These are phyloP conservation scores for Neolamprologus longior DNA, from an alignment of 2,113 vertebrate species.

Conservation along the genomic window DNA sequence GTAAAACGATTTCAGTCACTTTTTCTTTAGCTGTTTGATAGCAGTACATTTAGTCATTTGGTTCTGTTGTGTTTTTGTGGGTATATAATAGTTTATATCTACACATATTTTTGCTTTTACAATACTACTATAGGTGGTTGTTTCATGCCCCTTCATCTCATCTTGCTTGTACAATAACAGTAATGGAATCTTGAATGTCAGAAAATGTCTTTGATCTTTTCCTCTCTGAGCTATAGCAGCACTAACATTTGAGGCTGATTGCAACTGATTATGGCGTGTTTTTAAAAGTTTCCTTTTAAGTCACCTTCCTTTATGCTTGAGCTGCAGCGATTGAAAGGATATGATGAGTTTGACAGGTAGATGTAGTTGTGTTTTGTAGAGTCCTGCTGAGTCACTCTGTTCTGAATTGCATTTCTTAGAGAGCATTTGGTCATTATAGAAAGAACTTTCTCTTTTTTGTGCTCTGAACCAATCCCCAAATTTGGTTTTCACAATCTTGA, in stretches of 20 bases:
- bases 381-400: background rate
- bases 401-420: background rate
- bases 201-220: background rate
- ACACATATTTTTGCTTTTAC: background rate
- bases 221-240: background rate
- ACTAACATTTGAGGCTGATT: background rate
- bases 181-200: background rate
- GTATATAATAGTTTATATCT: background rate
- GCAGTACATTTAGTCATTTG: background rate
- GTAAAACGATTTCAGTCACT: background rate
- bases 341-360: background rate
- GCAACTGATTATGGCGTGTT: background rate
- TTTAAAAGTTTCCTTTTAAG: background rate
- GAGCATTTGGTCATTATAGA: background rate
- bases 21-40: background rate
- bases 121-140: background rate
- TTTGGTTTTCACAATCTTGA: background rate
- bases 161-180: background rate
- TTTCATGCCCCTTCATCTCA: background rate
- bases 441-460: background rate
- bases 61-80: background rate
- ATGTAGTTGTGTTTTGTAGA: background rate
- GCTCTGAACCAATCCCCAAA: background rate
- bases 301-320: background rate
- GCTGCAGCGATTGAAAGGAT: background rate